phyloP scores from a whole-genome alignment of 2,888 invertebrate species.

The Cartodere bifasciata region DNA sequence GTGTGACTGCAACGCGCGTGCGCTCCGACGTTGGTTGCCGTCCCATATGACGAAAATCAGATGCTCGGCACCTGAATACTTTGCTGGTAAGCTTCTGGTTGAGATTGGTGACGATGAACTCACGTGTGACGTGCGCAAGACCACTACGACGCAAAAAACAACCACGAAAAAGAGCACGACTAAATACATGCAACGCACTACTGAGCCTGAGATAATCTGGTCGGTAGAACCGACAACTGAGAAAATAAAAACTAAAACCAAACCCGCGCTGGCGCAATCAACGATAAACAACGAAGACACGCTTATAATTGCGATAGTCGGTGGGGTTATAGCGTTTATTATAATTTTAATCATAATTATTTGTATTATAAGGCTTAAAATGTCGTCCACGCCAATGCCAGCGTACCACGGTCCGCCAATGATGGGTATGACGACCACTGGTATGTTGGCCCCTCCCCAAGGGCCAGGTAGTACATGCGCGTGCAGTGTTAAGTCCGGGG shows the following conservation, averaged over 20 bases:
- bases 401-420: conserved; percentile 43
- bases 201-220: conserved; percentile 84
- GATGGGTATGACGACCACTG: conserved; percentile 25
- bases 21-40: conserved; percentile 67
- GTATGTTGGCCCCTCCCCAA: too few species aligned
- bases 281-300: conserved; percentile 76
- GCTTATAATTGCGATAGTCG: conserved; percentile 88
- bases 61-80: conserved; percentile 58
- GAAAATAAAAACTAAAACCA: conserved; percentile 40
- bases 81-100: conserved; percentile 53
- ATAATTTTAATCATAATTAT: conserved; percentile 79
- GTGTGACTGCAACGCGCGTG: conserved; percentile 75
- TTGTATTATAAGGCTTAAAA: conserved; percentile 58
- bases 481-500: conserved; percentile 37
- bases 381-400: conserved; percentile 45
- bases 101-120: conserved; percentile 72
- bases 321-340: conserved; percentile 84
- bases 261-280: conserved; percentile 40
- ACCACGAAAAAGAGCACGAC: conserved; percentile 37
- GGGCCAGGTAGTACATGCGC: conserved; percentile 43
- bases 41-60: conserved; percentile 43
- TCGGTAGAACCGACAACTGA: conserved; percentile 64
- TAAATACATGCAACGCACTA: conserved; percentile 45
- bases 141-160: conserved; percentile 35
- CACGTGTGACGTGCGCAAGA: conserved; percentile 57